Conservation (phyloP, 2,888 invertebrate species). For the Caenorhabditis zanzibari region DNA sequence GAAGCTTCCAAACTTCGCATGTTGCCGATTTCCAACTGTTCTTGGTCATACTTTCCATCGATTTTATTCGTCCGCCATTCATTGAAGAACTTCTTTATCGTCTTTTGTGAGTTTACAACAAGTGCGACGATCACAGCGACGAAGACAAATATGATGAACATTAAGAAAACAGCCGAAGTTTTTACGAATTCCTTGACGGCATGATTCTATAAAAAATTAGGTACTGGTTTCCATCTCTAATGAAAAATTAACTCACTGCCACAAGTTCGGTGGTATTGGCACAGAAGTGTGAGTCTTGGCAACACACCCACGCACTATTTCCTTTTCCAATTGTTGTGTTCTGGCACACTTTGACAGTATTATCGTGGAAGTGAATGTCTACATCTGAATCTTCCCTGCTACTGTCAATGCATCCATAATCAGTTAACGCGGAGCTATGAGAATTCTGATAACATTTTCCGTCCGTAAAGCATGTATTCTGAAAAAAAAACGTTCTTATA, state of each 20-base stretch:
- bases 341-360: not conserved
- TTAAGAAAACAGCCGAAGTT: too few relatives aligned
- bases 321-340: not conserved
- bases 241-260: too few relatives aligned
- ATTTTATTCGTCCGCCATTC: too few relatives aligned
- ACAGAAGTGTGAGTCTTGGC: slow-evolving; percentile 42
- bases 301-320: slow-evolving; percentile 46
- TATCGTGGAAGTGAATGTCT: slow-evolving; percentile 13
- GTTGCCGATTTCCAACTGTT: not conserved
- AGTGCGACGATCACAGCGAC: too few relatives aligned
- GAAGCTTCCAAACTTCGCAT: not conserved
- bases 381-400: not conserved
- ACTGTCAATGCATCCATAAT: slow-evolving; percentile 57
- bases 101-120: too few relatives aligned
- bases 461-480: slow-evolving; percentile 57
- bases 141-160: too few relatives aligned
- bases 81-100: too few relatives aligned
- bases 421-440: not conserved
- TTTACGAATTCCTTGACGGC: too few relatives aligned
- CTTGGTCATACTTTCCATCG: too few relatives aligned
- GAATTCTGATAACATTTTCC: slow-evolving; percentile 53
- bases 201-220: too few relatives aligned
- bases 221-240: too few relatives aligned
- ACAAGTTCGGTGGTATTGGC: slow-evolving; percentile 32
- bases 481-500: not conserved